phyloP scores from a whole-genome alignment of 1,140 invertebrate species.

The Lerema accius region DNA sequence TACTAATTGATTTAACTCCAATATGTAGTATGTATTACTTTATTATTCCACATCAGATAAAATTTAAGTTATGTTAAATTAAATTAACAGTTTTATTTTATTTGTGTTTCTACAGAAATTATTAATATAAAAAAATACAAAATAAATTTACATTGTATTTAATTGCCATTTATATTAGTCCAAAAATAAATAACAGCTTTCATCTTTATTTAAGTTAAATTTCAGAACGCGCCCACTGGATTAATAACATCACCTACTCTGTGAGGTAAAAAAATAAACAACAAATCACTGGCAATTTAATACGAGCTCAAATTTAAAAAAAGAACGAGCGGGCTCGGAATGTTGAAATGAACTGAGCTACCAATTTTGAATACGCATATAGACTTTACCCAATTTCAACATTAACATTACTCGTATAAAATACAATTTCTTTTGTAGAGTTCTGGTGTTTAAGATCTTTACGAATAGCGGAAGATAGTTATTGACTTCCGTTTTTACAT shows the following conservation, averaged over 20 bases:
- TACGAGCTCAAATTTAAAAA: slow-evolving; percentile 71
- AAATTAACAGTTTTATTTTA: too few species aligned
- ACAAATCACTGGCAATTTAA: slow-evolving; percentile 73
- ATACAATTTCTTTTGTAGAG: slow-evolving; percentile 47
- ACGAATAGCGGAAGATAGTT: slow-evolving; percentile 35
- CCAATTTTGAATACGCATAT: slow-evolving; percentile 73
- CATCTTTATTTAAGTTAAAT: too few species aligned
- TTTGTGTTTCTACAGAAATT: too few species aligned
- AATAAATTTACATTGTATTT: too few species aligned
- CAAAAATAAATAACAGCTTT: too few species aligned
- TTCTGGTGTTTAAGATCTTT: slow-evolving; percentile 35
- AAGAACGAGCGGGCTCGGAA: slow-evolving; percentile 64
- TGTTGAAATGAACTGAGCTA: slow-evolving; percentile 73
- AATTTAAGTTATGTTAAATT: too few species aligned
- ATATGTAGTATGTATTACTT: too few species aligned
- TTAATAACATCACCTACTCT: slow-evolving; percentile 47
- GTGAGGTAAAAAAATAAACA: slow-evolving; percentile 56
- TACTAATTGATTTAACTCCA: too few species aligned
- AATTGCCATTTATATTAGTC: too few species aligned
- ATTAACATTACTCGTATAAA: slow-evolving; percentile 52
- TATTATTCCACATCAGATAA: too few species aligned
- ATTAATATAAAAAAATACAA: too few species aligned
- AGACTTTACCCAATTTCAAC: slow-evolving; percentile 45
- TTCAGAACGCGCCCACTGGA: slow-evolving; percentile 22
- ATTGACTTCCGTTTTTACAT: slow-evolving; percentile 73